Evolutionary conservation across 1,140 invertebrate species (phyloP).

Genomic region (Meloidogyne floridensis): DNA sequence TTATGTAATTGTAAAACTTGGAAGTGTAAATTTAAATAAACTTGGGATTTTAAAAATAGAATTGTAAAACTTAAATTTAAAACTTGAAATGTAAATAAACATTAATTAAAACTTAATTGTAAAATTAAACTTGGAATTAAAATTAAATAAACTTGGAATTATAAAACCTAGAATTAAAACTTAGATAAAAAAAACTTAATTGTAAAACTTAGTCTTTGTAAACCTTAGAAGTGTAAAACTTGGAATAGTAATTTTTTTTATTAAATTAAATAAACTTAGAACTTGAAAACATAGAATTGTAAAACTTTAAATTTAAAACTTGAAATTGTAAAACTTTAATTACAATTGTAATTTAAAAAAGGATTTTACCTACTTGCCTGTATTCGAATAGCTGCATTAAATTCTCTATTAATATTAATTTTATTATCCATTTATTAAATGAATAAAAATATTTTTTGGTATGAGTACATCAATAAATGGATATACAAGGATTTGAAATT

Average conservation of each 20-base stretch:
- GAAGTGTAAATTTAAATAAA: not conserved
- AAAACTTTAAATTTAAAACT: not conserved
- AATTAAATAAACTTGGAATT: not conserved
- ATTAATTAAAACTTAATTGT: too few relatives aligned
- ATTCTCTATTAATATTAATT: not conserved
- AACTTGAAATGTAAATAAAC: not conserved
- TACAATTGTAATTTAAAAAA: too few relatives aligned
- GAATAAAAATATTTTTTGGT: not conserved
- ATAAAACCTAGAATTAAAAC: not conserved
- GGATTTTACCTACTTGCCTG: not conserved
- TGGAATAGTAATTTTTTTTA: too few relatives aligned
- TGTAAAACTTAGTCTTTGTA: too few relatives aligned
- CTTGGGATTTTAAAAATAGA: not conserved
- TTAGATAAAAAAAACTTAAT: not conserved
- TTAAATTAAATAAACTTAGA: too few relatives aligned
- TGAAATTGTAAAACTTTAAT: too few relatives aligned
- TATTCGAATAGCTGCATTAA: not conserved
- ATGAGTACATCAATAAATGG: too few relatives aligned
- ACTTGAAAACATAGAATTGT: too few relatives aligned
- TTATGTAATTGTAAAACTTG: not conserved
- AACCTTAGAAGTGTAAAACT: too few relatives aligned
- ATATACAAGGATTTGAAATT: too few relatives aligned
- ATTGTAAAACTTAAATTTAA: not conserved
- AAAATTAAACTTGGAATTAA: too few relatives aligned
- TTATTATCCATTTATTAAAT: conserved; percentile 10